A percentile compares a stretch with the other conserved stretches of the same genome.
Evolutionary conservation across 2,113 vertebrate genomes (phyloP).

Genomic region (Megatriorchis doriae): DNA sequence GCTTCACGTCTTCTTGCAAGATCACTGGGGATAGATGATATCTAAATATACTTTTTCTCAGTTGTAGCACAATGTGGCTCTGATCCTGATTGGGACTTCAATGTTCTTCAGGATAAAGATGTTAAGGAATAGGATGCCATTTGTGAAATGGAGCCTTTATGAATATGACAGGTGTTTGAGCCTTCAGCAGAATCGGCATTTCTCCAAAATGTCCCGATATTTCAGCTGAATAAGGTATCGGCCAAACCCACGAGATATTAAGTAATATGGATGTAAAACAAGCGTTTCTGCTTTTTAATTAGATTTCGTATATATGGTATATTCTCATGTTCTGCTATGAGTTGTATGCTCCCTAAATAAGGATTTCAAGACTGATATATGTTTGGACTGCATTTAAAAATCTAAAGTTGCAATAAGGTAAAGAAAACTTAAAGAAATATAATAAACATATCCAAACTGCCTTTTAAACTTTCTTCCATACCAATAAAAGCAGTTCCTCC

Average conservation of each 20-base stretch:
- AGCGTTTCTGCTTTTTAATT: not conserved
- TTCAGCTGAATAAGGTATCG: not conserved
- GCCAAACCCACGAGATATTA: not conserved
- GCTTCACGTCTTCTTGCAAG: not conserved
- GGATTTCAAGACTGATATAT: not conserved
- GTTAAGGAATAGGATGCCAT: not conserved
- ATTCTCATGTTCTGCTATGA: not conserved
- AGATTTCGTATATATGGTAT: not conserved
- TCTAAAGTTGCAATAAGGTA: not conserved
- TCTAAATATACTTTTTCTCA: conserved; percentile 42
- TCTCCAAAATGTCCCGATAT: not conserved
- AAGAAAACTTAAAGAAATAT: not conserved
- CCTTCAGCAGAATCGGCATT: not conserved
- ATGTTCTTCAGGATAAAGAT: conserved; percentile 12
- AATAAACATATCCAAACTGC: not conserved
- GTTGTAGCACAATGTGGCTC: not conserved
- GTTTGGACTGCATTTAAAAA: not conserved
- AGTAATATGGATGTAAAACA: not conserved
- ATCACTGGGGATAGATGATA: not conserved
- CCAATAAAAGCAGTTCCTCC: not conserved
- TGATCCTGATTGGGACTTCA: not conserved
- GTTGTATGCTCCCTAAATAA: not conserved
- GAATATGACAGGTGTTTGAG: not conserved
- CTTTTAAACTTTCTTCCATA: not conserved
- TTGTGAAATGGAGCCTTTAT: not conserved